phyloP scores from a whole-genome alignment of 2,888 invertebrate species.

The Netelia melanura region DNA sequence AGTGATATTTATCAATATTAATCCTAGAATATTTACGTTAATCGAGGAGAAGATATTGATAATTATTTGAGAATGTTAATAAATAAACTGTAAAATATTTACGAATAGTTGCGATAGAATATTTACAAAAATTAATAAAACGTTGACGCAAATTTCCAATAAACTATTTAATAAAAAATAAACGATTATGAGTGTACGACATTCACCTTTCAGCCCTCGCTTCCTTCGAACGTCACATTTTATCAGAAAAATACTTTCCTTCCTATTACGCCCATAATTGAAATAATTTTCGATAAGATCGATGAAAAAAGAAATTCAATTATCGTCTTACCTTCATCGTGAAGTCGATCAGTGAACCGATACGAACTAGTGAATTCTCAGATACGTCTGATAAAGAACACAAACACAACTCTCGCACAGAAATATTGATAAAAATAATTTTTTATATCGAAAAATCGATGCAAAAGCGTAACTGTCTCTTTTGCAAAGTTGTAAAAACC shows the following conservation, averaged over 20 bases:
- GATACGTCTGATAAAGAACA: slow-evolving; percentile 41
- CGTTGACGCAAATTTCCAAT: neutral
- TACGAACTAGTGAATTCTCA: slow-evolving; percentile 31
- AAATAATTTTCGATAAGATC: neutral
- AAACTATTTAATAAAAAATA: too few relatives aligned
- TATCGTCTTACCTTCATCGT: slow-evolving; percentile 74
- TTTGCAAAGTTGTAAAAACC: neutral
- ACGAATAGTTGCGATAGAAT: too few relatives aligned
- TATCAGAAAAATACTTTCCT: neutral
- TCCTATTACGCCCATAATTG: neutral
- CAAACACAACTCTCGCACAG: neutral
- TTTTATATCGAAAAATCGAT: slow-evolving; percentile 6
- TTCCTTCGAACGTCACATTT: neutral
- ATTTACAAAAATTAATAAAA: neutral
- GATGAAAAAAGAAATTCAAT: slow-evolving; percentile 14
- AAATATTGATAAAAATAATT: neutral
- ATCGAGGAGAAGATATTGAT: too few relatives aligned
- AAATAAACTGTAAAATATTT: too few relatives aligned
- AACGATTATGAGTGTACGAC: too few relatives aligned
- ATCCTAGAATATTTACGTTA: too few relatives aligned
- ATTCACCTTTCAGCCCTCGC: too few relatives aligned
- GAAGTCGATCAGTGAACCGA: slow-evolving; percentile 47
- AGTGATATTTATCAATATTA: too few relatives aligned
- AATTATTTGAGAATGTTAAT: too few relatives aligned
- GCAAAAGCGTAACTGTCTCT: neutral